A percentile compares a stretch with the other conserved stretches of the same genome.
These are phyloP conservation scores for Eucidaris tribuloides DNA, from an alignment of 35 echinoderm and acorn worm species.

Conservation along the genomic window DNA sequence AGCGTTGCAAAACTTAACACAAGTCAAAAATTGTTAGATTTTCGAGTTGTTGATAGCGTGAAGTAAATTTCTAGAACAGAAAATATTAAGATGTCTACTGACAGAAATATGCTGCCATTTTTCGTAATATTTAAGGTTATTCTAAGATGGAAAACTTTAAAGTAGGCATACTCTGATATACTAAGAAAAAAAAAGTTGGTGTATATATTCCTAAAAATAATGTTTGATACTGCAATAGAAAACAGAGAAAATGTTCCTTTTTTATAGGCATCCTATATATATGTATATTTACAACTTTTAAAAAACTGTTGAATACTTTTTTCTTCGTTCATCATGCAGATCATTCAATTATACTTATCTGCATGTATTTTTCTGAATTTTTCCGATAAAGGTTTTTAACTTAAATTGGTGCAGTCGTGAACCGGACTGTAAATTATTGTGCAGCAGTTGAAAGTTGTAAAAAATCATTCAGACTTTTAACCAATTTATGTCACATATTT, in stretches of 20 bases:
- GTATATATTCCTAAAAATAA: constrained; percentile 27
- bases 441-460: background rate
- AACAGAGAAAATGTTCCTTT: background rate
- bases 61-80: background rate
- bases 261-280: background rate
- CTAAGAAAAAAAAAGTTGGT: background rate
- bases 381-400: too few species aligned
- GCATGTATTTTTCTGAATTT: too few species aligned
- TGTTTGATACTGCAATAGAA: constrained; percentile 27
- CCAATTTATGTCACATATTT: too few species aligned
- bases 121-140: background rate
- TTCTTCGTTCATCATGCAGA: background rate
- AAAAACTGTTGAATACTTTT: background rate
- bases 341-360: background rate
- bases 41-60: background rate
- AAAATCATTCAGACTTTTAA: background rate
- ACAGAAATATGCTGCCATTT: constrained; percentile 22
- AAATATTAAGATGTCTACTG: background rate
- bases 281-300: constrained; percentile 26
- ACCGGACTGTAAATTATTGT: too few species aligned
- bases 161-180: background rate
- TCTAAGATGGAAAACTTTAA: background rate
- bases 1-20: background rate
- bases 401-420: too few species aligned
- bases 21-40: background rate